phyloP scores from a whole-genome alignment of 1,140 invertebrate species.

The Euwallacea similis region DNA sequence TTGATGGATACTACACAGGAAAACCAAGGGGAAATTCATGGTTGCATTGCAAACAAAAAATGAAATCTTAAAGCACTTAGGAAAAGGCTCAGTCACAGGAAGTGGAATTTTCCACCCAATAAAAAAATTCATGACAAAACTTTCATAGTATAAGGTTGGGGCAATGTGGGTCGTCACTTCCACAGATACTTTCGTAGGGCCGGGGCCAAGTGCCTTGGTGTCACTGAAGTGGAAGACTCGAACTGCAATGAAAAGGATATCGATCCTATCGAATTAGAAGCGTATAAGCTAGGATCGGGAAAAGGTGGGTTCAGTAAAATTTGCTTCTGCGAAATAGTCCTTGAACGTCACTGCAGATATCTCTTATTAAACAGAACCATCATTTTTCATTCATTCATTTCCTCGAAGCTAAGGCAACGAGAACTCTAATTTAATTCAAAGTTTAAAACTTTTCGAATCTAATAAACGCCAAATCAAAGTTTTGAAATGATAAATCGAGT shows the following conservation, averaged over 20 bases:
- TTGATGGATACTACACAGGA: slow-evolving; percentile 97
- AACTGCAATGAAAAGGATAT: slow-evolving; percentile 94
- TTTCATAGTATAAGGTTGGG: slow-evolving; percentile 98
- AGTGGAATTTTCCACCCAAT: slow-evolving; percentile 97
- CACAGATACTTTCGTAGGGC: slow-evolving; percentile 94
- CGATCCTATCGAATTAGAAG: slow-evolving; percentile 66
- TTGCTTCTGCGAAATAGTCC: too few relatives aligned
- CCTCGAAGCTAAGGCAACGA: slow-evolving; percentile 4
- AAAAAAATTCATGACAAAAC: slow-evolving; percentile 98
- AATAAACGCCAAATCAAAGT: slow-evolving; percentile 13
- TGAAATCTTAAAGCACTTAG: neutral
- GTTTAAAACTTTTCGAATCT: slow-evolving; percentile 11
- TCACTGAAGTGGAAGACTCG: slow-evolving; percentile 91
- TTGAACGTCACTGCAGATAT: too few relatives aligned
- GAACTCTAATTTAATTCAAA: slow-evolving; percentile 12
- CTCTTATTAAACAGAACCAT: neutral
- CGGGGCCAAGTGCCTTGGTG: slow-evolving; percentile 91
- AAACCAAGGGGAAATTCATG: slow-evolving; percentile 97
- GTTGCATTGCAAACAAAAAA: slow-evolving; percentile 50
- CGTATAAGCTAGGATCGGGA: slow-evolving; percentile 14
- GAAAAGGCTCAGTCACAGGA: slow-evolving; percentile 92
- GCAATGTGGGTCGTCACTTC: slow-evolving; percentile 98
- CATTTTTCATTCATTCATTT: slow-evolving; percentile 14
- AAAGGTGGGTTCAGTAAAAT: slow-evolving; percentile 63
- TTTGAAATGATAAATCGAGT: slow-evolving; percentile 16